Base-by-base conservation (phyloP, 2,888 invertebrate genomes). In the Hymenopus coronatus region DNA sequence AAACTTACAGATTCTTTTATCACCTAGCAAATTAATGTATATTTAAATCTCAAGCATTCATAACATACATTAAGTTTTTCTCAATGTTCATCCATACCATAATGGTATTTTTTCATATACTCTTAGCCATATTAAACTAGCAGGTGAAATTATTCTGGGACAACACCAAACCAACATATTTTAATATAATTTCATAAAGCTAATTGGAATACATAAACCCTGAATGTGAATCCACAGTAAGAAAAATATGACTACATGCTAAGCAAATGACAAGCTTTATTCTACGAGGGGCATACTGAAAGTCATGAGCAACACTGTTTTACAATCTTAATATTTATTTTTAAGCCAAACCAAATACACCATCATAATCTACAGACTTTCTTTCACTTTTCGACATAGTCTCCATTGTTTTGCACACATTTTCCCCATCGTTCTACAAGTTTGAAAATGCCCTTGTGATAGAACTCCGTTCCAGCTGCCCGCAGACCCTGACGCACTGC, bases 31-130 rank as follows among this genome's bases (percentile, higher is more conserved):
- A 85, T 40, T 85, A 85, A 85, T 46, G 46, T 84, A 27, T 84
- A 84, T 84, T 84, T 84, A 46, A 85, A 85, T 85, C 85, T 87
- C 86, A 81, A 81, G 81, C 86, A 86, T 86, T 30, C 87, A 87
- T 15, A 86, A 86, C 86, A 25, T 86, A 27, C 86, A 81, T 86
- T 81, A 87, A 87, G 27, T 28, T 87, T 54, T 46, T 85, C 86
- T 86, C 86, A 70, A 70, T 20, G 54, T 70, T 54, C 54, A 70
- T 70, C 20, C 54, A 70, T 70, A 70, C 54, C 54, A 70, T 70
- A 70, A 70, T 25, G 54, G 54, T 70, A 70, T 70, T 70, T 0
- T 70, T 70, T 70, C 54, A 70, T 70, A 70, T 70, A 70, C 20
- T 70, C 54, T 70, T 70, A 70, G 54, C 54, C 54, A 70, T 70